These are phyloP conservation scores for Hapalemur alaotrensis DNA, from an alignment of 2,797 vertebrate species.

Conservation along the genomic window DNA sequence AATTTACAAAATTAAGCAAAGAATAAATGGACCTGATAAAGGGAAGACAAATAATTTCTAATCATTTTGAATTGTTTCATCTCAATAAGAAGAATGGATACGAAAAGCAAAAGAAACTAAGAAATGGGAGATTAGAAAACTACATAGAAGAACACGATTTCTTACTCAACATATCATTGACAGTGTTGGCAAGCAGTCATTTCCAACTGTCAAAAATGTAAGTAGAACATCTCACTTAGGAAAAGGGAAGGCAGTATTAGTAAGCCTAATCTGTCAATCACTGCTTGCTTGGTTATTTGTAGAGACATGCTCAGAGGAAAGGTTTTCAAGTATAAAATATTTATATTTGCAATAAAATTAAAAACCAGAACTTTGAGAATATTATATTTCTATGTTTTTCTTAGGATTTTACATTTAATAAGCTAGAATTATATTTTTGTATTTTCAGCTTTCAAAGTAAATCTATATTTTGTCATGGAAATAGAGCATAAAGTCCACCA, in stretches of 20 bases:
- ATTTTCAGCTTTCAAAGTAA: not conserved
- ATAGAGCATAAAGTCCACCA: not conserved
- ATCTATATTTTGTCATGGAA: not conserved
- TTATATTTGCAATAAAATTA: conserved; percentile 9
- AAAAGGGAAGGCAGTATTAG: conserved; percentile 32
- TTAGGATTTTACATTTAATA: conserved; percentile 31
- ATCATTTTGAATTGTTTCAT: not conserved
- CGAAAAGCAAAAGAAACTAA: not conserved
- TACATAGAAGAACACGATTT: not conserved
- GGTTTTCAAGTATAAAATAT: not conserved
- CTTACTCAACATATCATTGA: conserved; percentile 40
- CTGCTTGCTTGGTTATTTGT: not conserved
- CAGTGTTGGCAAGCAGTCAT: conserved; percentile 63
- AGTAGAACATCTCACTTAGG: conserved; percentile 24
- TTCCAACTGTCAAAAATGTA: conserved; percentile 55
- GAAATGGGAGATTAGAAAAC: conserved; percentile 42
- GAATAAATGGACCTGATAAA: not conserved
- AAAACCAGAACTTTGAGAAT: not conserved
- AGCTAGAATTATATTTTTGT: not conserved
- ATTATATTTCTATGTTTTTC: conserved; percentile 5
- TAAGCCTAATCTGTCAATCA: conserved; percentile 52
- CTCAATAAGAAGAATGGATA: not conserved
- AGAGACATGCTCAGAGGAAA: not conserved
- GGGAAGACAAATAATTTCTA: conserved; percentile 3
- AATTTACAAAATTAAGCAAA: conserved; percentile 25